Base-by-base conservation (phyloP, 1,140 invertebrate genomes). In the Odontomachus brunneus region DNA sequence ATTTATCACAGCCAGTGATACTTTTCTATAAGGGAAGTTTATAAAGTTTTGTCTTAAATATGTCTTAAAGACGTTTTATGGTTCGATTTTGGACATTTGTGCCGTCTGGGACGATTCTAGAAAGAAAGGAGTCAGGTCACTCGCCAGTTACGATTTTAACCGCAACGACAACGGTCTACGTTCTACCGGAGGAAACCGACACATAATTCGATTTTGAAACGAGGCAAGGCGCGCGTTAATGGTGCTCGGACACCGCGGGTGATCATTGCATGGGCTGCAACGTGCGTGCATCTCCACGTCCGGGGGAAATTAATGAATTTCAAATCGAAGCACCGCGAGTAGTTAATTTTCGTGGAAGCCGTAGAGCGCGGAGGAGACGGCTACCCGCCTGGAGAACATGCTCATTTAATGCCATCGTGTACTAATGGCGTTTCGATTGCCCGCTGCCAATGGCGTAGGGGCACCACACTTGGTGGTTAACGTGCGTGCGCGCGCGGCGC, bases 381-480 rank as follows among this genome's bases (percentile, higher is more conserved):
- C 87, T 88, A 85, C 76, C 76, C 71, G 71, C 76, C 33, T 67
- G 84, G 83, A 76, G 83, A 88, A 88, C 87, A 88, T 26, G 87
- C 86, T 88, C 85, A 86, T 87, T 87, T 87, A 87, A 87, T 87
- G 86, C 76, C 71, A 88, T 84, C 76, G 75, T 65, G 49, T 88
- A 76, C 87, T 88, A 88, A 88, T 88, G 83, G 86, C 86, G 86
- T 82, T 88, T 78, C 87, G 87, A 88, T 88, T 88, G 83, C 71
- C 71, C 62, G 44, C 51, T 60, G 55, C 29, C 83, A 87, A 15
- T 81, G 82, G 85, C 85, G 86, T 87, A 87, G 74, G n/a, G 24
- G 38, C 33, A 15, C 26, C 19, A 19, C 3, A 2, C 19, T 67
- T 44, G 22, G 15, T 69, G 33, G 65, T 38, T 38, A 76, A 15